Percentiles rank a stretch among this genome's conserved stretches.
These are phyloP conservation scores for Oryzias sinensis DNA, from an alignment of 2,797 vertebrate genomes.

Conservation along the genomic window DNA sequence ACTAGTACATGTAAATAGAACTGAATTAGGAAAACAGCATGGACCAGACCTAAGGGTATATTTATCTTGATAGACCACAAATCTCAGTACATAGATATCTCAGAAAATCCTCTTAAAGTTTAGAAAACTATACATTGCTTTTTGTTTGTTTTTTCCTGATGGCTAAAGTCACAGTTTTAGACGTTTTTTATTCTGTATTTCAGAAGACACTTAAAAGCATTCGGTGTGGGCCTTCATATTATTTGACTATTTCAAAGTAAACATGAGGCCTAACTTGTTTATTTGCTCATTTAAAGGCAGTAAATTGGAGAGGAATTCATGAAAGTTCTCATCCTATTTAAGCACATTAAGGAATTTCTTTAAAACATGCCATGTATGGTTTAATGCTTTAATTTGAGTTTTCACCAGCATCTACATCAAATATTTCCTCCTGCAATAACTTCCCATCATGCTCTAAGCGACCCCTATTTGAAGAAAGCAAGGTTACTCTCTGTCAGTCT, in stretches of 20 bases:
- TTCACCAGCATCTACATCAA: constrained; percentile 13
- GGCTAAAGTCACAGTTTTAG: constrained; percentile 47
- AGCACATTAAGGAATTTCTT: constrained; percentile 10
- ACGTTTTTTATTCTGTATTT: constrained; percentile 52
- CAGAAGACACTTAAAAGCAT: constrained; percentile 51
- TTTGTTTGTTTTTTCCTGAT: constrained; percentile 50
- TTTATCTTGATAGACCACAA: constrained; percentile 54
- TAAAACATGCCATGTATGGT: constrained; percentile 22
- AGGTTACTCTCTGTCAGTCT: constrained; percentile 27
- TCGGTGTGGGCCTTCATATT: constrained; percentile 39
- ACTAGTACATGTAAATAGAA: constrained; percentile 69
- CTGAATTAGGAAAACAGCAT: constrained; percentile 69
- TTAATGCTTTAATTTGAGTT: constrained; percentile 12
- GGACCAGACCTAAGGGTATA: constrained; percentile 63
- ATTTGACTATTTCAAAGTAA: constrained; percentile 30
- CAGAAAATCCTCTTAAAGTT: constrained; percentile 49
- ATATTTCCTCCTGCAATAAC: constrained; percentile 52
- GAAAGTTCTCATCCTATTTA: constrained; percentile 18
- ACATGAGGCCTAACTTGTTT: constrained; percentile 31
- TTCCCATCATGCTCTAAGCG: constrained; percentile 14
- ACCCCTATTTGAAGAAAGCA: background rate
- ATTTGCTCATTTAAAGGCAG: constrained; percentile 29
- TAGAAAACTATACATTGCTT: constrained; percentile 24
- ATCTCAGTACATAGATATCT: constrained; percentile 57
- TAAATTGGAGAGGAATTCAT: constrained; percentile 34